These are phyloP conservation scores for Hemiprocne comata DNA, from an alignment of 2,113 vertebrate genomes.

Conservation along the genomic window DNA sequence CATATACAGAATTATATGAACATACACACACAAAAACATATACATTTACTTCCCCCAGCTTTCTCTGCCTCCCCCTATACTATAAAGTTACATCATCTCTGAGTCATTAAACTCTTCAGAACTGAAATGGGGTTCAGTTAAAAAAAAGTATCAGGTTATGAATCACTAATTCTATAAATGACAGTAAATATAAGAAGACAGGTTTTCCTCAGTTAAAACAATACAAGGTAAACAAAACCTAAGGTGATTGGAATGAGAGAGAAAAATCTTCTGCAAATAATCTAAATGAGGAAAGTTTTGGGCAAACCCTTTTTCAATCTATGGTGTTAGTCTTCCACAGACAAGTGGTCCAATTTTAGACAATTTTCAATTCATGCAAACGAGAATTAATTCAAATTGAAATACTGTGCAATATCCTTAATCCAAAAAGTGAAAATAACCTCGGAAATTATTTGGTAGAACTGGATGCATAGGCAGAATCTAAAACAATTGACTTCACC, in stretches of 20 bases:
- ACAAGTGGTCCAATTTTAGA: not conserved
- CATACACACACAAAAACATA: not conserved
- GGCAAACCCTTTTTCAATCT: not conserved
- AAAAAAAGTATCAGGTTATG: not conserved
- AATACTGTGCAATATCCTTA: not conserved
- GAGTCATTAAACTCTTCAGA: conserved; percentile 3
- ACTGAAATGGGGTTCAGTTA: not conserved
- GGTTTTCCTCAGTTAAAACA: not conserved
- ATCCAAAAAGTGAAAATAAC: not conserved
- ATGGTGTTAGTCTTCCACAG: not conserved
- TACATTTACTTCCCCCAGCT: not conserved
- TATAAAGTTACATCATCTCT: not conserved
- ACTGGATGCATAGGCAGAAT: not conserved
- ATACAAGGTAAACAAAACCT: not conserved
- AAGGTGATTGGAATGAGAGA: not conserved
- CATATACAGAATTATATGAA: not conserved
- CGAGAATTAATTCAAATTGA: not conserved
- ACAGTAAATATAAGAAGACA: not conserved
- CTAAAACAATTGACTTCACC: not conserved
- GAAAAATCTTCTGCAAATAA: not conserved
- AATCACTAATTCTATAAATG: not conserved
- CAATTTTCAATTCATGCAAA: conserved; percentile 5
- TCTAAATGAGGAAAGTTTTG: not conserved
- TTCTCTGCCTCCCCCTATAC: not conserved
- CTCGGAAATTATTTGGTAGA: not conserved